These are phyloP conservation scores for Pheosia tremula DNA, from an alignment of 2,888 invertebrate species.

Conservation along the genomic window DNA sequence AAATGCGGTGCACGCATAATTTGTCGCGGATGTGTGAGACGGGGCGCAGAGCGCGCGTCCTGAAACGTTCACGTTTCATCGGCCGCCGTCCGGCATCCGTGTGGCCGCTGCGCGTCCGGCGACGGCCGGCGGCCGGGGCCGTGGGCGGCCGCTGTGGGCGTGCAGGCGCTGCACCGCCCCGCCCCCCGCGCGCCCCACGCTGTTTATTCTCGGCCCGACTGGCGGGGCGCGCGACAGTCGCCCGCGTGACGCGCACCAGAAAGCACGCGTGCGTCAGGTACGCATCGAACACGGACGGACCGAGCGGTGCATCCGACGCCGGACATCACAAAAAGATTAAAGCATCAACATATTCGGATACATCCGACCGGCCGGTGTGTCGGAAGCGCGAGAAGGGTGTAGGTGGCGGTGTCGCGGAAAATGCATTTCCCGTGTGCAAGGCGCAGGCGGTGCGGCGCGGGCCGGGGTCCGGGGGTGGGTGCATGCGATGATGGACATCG, in stretches of 20 bases:
- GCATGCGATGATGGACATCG: constrained; percentile 86
- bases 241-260: constrained; percentile 78
- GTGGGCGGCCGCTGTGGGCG: constrained; percentile 80
- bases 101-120: constrained; percentile 30
- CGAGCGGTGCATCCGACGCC: constrained; percentile 77
- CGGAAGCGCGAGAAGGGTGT: constrained; percentile 58
- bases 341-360: constrained; percentile 46
- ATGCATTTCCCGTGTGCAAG: constrained; percentile 81
- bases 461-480: constrained; percentile 84
- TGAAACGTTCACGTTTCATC: constrained; percentile 39
- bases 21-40: constrained; percentile 22
- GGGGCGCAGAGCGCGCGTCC: constrained; percentile 38
- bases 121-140: constrained; percentile 50
- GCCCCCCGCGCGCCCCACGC: constrained; percentile 68
- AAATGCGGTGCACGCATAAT: constrained; percentile 28
- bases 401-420: constrained; percentile 64
- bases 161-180: constrained; percentile 75
- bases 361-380: constrained; percentile 33
- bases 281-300: constrained; percentile 53
- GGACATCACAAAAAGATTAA: constrained; percentile 66
- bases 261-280: constrained; percentile 75
- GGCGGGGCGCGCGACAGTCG: constrained; percentile 78
- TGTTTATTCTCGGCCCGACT: constrained; percentile 79
- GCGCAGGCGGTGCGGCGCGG: constrained; percentile 73
- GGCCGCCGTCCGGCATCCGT: constrained; percentile 31